These are phyloP conservation scores for Nanorana parkeri DNA, from an alignment of 2,113 vertebrate genomes.

Conservation along the genomic window DNA sequence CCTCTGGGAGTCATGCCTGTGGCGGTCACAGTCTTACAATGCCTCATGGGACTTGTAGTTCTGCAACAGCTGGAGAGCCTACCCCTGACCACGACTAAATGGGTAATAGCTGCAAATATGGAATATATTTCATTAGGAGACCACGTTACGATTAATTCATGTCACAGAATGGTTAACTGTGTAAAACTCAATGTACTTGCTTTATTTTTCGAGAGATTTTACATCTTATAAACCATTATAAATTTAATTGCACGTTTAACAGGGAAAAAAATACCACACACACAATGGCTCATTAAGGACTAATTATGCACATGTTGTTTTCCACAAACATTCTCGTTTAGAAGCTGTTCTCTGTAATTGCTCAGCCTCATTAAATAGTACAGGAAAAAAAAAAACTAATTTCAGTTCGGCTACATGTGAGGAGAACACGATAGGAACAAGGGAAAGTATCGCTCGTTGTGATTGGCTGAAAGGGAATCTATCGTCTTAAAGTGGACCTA, in stretches of 20 bases:
- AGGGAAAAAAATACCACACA: constrained; percentile 69
- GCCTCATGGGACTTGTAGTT: too few relatives aligned
- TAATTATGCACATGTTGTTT: constrained; percentile 99
- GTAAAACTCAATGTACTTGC: constrained; percentile 76
- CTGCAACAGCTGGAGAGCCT: too few relatives aligned
- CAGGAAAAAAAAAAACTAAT: constrained; percentile 66
- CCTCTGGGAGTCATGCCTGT: too few relatives aligned
- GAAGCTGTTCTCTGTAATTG: constrained; percentile 90
- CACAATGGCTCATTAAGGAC: constrained; percentile 99
- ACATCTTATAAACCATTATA: constrained; percentile 87
- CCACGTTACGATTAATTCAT: background rate
- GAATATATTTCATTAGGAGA: too few relatives aligned
- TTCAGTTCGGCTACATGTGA: constrained; percentile 66
- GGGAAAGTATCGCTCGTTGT: background rate
- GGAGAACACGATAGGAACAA: background rate
- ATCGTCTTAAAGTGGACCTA: too few relatives aligned
- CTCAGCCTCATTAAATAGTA: constrained; percentile 80
- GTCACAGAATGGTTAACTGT: constrained; percentile 57
- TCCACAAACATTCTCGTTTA: constrained; percentile 99
- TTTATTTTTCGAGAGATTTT: constrained; percentile 81
- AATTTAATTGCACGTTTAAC: constrained; percentile 99
- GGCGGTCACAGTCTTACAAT: too few relatives aligned
- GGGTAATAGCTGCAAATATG: too few relatives aligned
- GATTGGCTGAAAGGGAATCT: constrained; percentile 18
- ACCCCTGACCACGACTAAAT: too few relatives aligned